Percentiles rank a stretch among this genome's conserved stretches.
phyloP scores from a whole-genome alignment of 2,888 invertebrate species.

The Tachystola acroxantha region DNA sequence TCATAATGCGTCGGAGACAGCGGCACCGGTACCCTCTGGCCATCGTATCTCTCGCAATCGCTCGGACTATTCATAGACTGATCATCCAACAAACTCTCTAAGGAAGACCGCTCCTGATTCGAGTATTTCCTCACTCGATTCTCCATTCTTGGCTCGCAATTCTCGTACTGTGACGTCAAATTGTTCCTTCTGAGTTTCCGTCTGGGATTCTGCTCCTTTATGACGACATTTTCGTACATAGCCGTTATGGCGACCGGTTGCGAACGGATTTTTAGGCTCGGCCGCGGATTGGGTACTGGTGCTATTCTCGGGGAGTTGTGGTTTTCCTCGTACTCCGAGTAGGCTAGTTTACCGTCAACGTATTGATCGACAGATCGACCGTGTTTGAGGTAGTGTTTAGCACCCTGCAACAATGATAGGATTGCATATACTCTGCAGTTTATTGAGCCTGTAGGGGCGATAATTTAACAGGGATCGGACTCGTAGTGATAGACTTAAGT shows the following conservation, averaged over 20 bases:
- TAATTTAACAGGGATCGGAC: no score
- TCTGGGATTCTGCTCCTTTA: conserved; percentile 85
- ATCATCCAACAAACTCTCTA: conserved; percentile 80
- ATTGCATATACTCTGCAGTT: no score
- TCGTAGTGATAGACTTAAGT: no score
- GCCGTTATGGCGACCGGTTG: conserved; percentile 86
- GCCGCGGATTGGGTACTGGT: conserved; percentile 63
- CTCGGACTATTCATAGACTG: conserved; percentile 73
- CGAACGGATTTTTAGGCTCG: conserved; percentile 64
- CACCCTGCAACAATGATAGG: conserved; percentile 61
- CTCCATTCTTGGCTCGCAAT: conserved; percentile 73
- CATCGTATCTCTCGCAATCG: conserved; percentile 64
- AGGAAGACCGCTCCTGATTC: conserved; percentile 73
- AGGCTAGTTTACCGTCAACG: conserved; percentile 81
- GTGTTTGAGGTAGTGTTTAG: conserved; percentile 80
- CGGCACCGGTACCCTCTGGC: conserved; percentile 77
- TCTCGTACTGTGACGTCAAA: conserved; percentile 80
- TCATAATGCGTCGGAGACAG: conserved; percentile 93
- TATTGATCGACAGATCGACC: conserved; percentile 88
- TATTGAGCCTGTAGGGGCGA: no score
- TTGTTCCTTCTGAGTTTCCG: conserved; percentile 81
- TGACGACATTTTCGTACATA: conserved; percentile 84
- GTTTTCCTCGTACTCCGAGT: conserved; percentile 75
- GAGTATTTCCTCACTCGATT: conserved; percentile 65
- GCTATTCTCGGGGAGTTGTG: conserved; percentile 63